phyloP scores from a whole-genome alignment of 2,113 vertebrate species.

The Tychaedon coryphoeus region DNA sequence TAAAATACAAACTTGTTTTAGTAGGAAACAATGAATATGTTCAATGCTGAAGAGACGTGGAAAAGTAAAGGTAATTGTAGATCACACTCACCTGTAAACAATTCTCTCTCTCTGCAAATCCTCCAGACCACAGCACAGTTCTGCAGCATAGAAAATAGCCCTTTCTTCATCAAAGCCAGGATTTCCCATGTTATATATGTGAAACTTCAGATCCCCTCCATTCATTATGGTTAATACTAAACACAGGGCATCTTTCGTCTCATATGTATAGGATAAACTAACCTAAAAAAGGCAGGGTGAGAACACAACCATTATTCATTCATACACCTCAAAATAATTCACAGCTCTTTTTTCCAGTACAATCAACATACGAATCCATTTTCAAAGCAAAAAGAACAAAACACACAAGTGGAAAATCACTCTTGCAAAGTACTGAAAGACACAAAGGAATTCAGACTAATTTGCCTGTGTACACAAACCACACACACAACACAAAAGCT shows the following conservation, averaged over 20 bases:
- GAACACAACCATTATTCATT: background rate
- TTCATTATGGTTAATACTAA: constrained; percentile 83
- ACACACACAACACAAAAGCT: background rate
- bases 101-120: constrained; percentile 91
- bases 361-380: background rate
- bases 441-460: background rate
- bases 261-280: constrained; percentile 78
- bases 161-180: constrained; percentile 89
- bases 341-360: background rate
- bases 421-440: background rate
- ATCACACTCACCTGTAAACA: constrained; percentile 83
- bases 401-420: background rate
- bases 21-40: background rate
- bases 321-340: background rate
- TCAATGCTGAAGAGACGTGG: background rate
- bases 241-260: constrained; percentile 78
- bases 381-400: background rate
- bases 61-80: background rate
- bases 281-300: constrained; percentile 65
- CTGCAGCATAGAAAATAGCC: constrained; percentile 90
- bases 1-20: background rate
- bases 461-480: background rate
- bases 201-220: constrained; percentile 87
- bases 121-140: constrained; percentile 89
- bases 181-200: constrained; percentile 91